These are phyloP conservation scores for Drosophila kurseongensis DNA, from an alignment of 1,140 invertebrate species.

Conservation along the genomic window DNA sequence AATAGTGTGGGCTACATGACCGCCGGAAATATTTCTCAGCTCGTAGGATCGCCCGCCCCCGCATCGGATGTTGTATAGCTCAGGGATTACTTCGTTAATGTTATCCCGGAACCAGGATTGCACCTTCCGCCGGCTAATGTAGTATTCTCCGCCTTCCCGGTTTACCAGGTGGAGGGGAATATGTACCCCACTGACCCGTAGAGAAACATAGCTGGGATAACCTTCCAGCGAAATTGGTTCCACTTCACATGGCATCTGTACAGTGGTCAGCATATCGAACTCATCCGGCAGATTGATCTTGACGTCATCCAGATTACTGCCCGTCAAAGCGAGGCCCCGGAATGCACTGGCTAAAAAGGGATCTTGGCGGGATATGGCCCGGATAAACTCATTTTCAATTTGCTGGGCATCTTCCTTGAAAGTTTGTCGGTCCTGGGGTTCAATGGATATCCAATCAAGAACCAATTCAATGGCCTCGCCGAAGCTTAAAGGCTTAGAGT, in stretches of 20 bases:
- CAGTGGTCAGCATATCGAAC: constrained; percentile 53
- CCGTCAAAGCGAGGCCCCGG: constrained; percentile 37
- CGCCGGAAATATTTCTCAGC: constrained; percentile 29
- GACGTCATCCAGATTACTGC: constrained; percentile 40
- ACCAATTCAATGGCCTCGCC: constrained; percentile 42
- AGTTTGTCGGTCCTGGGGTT: constrained; percentile 1
- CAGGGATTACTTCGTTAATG: constrained; percentile 29
- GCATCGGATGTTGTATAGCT: constrained; percentile 32
- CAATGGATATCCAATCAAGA: constrained; percentile 23
- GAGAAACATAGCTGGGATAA: constrained; percentile 16
- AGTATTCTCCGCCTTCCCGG: not conserved
- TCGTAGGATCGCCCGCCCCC: constrained; percentile 1
- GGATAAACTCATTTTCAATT: constrained; percentile 39
- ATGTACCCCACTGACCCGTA: not conserved
- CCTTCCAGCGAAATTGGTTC: constrained; percentile 2
- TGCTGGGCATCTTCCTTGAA: constrained; percentile 38
- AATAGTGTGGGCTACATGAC: constrained; percentile 50
- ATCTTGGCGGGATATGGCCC: constrained; percentile 28
- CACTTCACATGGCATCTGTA: constrained; percentile 2
- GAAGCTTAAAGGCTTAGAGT: constrained; percentile 8
- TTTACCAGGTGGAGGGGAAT: constrained; percentile 12
- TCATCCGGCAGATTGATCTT: constrained; percentile 49
- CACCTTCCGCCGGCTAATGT: constrained; percentile 30
- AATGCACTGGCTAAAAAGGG: constrained; percentile 30
- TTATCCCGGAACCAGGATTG: constrained; percentile 46